A percentile compares a stretch with the other conserved stretches of the same genome.
phyloP scores from a whole-genome alignment of 2,888 invertebrate species.

The Ashinkailepas kermadecensis region DNA sequence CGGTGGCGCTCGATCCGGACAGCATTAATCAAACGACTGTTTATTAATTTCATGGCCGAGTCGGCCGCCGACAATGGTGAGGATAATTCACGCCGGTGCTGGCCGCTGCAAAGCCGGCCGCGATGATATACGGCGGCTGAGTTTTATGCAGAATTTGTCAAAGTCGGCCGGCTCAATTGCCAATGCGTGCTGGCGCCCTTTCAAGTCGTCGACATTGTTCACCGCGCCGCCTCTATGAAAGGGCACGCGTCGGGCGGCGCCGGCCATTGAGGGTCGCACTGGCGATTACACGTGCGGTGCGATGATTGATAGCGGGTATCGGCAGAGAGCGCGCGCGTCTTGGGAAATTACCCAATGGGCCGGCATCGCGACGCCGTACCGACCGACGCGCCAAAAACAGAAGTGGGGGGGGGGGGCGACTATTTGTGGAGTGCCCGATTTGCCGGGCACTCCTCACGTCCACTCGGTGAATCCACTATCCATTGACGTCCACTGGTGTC shows the following conservation, averaged over 20 bases:
- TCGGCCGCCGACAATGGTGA: neutral
- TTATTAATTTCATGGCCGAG: slow-evolving; percentile 4
- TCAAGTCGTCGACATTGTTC: neutral
- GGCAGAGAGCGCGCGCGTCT: neutral
- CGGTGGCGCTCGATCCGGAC: neutral
- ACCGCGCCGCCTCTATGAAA: neutral
- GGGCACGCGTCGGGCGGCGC: neutral
- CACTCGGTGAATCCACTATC: too few species aligned
- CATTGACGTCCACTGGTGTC: too few species aligned
- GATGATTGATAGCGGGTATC: neutral
- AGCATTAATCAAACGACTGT: neutral
- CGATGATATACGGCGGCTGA: neutral
- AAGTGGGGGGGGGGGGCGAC: too few species aligned
- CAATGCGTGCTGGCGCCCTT: neutral
- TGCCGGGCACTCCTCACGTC: too few species aligned
- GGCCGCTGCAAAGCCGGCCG: neutral
- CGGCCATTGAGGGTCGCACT: neutral
- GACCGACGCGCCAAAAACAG: too few species aligned
- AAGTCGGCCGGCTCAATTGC: neutral
- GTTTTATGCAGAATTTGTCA: slow-evolving; percentile 7
- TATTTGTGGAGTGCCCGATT: too few species aligned
- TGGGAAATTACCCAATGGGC: neutral
- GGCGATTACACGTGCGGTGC: neutral
- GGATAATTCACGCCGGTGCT: neutral
- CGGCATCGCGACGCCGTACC: too few species aligned